Conservation (phyloP, 2,797 vertebrate genomes). For the Oceanodroma leucorhoa region DNA sequence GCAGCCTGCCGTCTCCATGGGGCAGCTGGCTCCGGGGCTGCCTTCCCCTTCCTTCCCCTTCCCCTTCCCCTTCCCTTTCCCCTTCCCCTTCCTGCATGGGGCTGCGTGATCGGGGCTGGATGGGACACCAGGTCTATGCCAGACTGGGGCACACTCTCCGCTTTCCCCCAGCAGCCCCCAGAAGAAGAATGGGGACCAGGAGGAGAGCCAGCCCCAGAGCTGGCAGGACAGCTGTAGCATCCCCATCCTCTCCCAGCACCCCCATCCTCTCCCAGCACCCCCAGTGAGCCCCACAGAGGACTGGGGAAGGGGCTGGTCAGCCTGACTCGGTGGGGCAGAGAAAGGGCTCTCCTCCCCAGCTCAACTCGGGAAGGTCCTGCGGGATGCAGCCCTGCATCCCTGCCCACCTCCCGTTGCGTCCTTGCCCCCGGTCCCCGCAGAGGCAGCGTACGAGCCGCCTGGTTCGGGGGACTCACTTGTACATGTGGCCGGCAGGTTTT, state of each 20-base stretch:
- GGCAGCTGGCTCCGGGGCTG: background rate
- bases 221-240: background rate
- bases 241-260: background rate
- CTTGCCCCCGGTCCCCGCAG: fast-evolving
- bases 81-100: fast-evolving
- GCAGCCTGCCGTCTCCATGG: background rate
- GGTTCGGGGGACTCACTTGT: background rate
- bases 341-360: background rate
- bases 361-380: fast-evolving
- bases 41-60: background rate
- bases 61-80: background rate
- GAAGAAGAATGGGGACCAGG: background rate
- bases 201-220: background rate
- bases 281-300: background rate
- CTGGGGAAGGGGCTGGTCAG: background rate
- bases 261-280: background rate
- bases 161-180: background rate
- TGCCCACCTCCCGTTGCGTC: fast-evolving
- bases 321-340: fast-evolving
- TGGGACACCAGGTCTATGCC: background rate
- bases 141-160: background rate
- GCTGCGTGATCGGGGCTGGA: fast-evolving
- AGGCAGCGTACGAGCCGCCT: fast-evolving
- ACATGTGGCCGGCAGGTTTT: constrained; percentile 46
- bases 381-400: background rate